Conservation (phyloP, 2,113 vertebrate species). For the Silurus meridionalis region DNA sequence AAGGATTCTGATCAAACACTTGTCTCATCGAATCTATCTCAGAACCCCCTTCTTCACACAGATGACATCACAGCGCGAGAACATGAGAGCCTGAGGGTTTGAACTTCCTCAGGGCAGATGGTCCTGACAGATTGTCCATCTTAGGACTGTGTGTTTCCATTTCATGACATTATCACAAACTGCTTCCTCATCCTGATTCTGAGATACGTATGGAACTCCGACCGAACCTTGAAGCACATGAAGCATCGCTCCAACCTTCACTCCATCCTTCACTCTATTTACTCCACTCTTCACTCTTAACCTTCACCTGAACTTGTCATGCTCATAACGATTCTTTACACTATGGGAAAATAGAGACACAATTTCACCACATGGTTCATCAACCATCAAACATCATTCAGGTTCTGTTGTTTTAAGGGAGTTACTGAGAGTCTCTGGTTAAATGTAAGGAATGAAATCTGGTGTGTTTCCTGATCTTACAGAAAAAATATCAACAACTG, state of each 20-base stretch:
- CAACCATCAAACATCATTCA: not conserved
- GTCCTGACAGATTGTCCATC: slow-evolving; percentile 40
- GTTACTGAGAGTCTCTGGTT: no score
- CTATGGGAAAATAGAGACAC: not conserved
- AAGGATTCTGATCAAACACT: not conserved
- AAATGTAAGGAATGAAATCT: not conserved
- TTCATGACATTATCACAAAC: not conserved
- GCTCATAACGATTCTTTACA: not conserved
- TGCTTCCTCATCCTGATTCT: not conserved
- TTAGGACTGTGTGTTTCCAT: slow-evolving; percentile 21
- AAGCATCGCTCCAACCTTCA: no score
- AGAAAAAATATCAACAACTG: no score
- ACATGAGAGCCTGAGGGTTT: not conserved
- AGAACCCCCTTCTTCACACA: slow-evolving; percentile 3
- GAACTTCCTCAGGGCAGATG: slow-evolving; percentile 33
- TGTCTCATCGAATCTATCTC: not conserved
- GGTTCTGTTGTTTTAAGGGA: not conserved
- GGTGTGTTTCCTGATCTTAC: not conserved
- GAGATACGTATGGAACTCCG: not conserved
- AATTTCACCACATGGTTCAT: not conserved
- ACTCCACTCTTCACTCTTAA: not conserved
- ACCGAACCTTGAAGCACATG: not conserved
- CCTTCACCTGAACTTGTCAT: not conserved
- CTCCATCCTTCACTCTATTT: no score
- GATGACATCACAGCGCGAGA: slow-evolving; percentile 14